These are phyloP conservation scores for Conus betulinus DNA, from an alignment of 1,140 invertebrate species.

Conservation along the genomic window DNA sequence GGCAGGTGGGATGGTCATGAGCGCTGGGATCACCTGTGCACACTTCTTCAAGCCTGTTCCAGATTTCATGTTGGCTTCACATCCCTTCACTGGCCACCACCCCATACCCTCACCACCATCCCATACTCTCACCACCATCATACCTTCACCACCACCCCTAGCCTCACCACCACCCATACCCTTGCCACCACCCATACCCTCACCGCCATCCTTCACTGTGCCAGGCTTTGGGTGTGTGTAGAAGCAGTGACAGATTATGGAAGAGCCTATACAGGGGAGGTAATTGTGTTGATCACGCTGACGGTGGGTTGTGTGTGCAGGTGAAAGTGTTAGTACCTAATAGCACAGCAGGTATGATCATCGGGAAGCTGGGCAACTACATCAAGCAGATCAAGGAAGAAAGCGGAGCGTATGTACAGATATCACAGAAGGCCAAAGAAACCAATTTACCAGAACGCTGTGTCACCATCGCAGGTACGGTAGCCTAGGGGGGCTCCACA, in stretches of 20 bases:
- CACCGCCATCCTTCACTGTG: constrained; percentile 95
- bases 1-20: too few relatives aligned
- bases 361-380: constrained; percentile 97
- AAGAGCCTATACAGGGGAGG: constrained; percentile 25
- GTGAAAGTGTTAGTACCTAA: constrained; percentile 99
- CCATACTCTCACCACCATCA: too few relatives aligned
- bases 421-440: constrained; percentile 99
- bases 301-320: constrained; percentile 72
- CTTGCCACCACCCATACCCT: constrained; percentile 87
- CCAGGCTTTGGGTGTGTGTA: constrained; percentile 84
- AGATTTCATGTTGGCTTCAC: too few relatives aligned
- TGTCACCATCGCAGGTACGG: constrained; percentile 89
- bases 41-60: too few relatives aligned
- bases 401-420: constrained; percentile 98
- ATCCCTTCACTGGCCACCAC: too few relatives aligned
- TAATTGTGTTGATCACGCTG: neutral
- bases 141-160: too few relatives aligned
- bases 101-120: too few relatives aligned
- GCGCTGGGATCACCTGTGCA: too few relatives aligned
- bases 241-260: too few relatives aligned
- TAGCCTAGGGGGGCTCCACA: too few relatives aligned
- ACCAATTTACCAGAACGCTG: constrained; percentile 96
- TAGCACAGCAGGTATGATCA: constrained; percentile 99
- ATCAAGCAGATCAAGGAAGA: constrained; percentile 99
- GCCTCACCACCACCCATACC: too few relatives aligned